These are phyloP conservation scores for Stenurella melanura DNA, from an alignment of 2,888 invertebrate genomes.

Conservation along the genomic window DNA sequence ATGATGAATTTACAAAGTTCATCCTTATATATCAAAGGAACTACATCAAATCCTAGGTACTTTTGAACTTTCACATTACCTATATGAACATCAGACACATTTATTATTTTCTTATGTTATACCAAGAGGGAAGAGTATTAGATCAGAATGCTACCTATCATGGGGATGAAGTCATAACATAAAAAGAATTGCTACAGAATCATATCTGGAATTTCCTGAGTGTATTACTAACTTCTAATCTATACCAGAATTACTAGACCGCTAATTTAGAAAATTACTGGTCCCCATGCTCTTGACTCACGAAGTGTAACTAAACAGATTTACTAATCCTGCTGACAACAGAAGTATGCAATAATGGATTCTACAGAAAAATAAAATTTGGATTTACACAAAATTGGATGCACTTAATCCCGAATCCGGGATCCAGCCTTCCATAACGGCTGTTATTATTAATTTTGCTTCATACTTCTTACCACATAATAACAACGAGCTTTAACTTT, in stretches of 20 bases:
- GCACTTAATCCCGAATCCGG: neutral
- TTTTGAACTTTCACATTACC: no score
- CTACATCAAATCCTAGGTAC: no score
- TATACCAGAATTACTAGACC: neutral
- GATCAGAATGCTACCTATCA: neutral
- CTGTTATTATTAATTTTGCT: slow-evolving; percentile 19
- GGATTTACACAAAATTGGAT: slow-evolving; percentile 17
- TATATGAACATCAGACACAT: no score
- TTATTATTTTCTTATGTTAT: no score
- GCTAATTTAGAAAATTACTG: neutral
- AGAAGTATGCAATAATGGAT: neutral
- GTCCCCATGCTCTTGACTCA: neutral
- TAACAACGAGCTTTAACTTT: slow-evolving; percentile 12
- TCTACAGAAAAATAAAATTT: neutral
- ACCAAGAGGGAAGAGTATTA: neutral
- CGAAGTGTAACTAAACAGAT: neutral
- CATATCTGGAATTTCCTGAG: neutral
- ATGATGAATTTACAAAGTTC: no score
- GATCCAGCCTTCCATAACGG: slow-evolving; percentile 17
- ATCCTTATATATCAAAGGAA: no score
- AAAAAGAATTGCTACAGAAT: neutral
- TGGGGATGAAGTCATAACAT: neutral
- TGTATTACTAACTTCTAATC: neutral
- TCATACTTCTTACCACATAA: slow-evolving; percentile 17
- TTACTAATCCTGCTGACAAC: neutral